Evolutionary conservation across 2,797 vertebrate species (phyloP).

Genomic region (Pachyuromys duprasi): DNA sequence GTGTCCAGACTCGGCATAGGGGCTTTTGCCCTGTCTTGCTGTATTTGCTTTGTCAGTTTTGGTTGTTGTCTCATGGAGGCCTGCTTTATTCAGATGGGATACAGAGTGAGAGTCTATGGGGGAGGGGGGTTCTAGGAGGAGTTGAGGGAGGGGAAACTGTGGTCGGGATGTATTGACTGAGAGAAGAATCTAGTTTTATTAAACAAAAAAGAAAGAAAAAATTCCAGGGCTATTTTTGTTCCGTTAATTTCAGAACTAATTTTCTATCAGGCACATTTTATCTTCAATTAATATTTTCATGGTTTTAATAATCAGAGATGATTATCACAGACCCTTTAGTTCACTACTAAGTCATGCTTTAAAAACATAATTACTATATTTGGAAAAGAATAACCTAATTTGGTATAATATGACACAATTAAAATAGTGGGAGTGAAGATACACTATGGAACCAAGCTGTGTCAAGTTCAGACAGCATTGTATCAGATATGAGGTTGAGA

Average conservation of each 20-base stretch:
- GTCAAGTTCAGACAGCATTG: neutral
- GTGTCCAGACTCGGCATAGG: too few relatives aligned
- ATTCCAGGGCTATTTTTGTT: slow-evolving; percentile 10
- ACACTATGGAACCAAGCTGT: neutral
- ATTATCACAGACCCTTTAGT: slow-evolving; percentile 8
- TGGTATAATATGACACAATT: slow-evolving; percentile 17
- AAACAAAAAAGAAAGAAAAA: neutral
- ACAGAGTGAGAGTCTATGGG: too few relatives aligned
- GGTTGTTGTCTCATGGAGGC: too few relatives aligned
- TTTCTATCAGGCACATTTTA: neutral
- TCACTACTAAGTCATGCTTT: neutral
- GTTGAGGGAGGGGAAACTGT: neutral
- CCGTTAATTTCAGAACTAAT: slow-evolving; percentile 15
- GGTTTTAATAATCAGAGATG: neutral
- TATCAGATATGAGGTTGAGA: neutral
- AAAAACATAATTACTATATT: slow-evolving; percentile 28
- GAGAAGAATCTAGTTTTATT: neutral
- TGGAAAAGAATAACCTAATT: neutral
- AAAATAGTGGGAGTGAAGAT: neutral
- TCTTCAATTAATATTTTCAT: neutral
- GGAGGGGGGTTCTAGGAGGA: too few relatives aligned
- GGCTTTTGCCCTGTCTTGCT: neutral
- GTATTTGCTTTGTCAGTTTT: neutral
- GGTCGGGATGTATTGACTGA: neutral
- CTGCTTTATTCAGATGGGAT: neutral